Percentiles rank a stretch among this genome's conserved stretches.
Evolutionary conservation across 2,888 invertebrate species (phyloP).

Genomic region (Lycocerus yunnanus): DNA sequence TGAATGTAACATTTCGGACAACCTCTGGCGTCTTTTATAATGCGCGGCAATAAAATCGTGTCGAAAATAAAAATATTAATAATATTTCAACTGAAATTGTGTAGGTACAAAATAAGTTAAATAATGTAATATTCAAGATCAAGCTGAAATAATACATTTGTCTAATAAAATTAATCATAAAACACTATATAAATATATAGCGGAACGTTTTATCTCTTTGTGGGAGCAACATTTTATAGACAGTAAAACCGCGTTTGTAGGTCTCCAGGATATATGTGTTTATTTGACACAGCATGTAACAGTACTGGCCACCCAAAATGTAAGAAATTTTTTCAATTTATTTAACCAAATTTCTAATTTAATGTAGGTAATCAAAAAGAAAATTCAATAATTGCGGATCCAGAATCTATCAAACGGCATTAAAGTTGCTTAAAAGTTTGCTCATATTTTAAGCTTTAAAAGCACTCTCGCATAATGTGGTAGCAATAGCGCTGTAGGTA

Average conservation of each 20-base stretch:
- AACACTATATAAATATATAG: conserved; percentile 45
- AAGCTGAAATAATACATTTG: conserved; percentile 41
- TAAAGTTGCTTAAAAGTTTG: conserved; percentile 52
- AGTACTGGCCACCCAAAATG: conserved; percentile 35
- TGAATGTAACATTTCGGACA: not conserved
- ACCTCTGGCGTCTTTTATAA: not conserved
- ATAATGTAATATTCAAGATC: conserved; percentile 24
- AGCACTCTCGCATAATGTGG: conserved; percentile 28
- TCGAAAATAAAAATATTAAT: conserved; percentile 1
- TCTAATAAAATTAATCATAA: conserved; percentile 42
- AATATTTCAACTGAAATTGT: not conserved
- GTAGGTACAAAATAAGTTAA: conserved; percentile 13
- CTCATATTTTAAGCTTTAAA: conserved; percentile 47
- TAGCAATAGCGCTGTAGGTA: not conserved
- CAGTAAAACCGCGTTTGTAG: conserved; percentile 34
- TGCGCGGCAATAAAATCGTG: not conserved
- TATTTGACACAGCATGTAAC: conserved; percentile 33
- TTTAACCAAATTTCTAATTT: not conserved
- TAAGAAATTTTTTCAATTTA: conserved; percentile 12
- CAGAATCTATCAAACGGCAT: conserved; percentile 51
- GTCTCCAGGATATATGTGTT: conserved; percentile 39
- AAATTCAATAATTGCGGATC: conserved; percentile 37
- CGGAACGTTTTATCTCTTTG: conserved; percentile 45
- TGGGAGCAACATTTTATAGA: conserved; percentile 41
- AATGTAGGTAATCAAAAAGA: not conserved